Conservation (phyloP, 1,140 invertebrate genomes). For the Achroia grisella region DNA sequence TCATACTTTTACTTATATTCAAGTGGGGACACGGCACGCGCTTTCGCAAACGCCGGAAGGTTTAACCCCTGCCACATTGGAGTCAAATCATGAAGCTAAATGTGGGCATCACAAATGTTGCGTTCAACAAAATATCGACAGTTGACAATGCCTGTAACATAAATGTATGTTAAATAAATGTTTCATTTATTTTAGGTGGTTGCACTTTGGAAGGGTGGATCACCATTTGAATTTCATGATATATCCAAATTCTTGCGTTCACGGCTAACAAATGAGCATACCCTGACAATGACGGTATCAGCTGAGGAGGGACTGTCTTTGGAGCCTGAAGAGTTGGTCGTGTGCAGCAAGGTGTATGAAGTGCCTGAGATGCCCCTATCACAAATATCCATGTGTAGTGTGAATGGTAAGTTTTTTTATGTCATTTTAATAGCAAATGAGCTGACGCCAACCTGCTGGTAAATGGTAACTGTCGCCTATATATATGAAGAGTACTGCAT, state of each 20-base stretch:
- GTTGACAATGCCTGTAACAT: too few species aligned
- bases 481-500: too few species aligned
- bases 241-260: conserved; percentile 38
- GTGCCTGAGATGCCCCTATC: conserved; percentile 49
- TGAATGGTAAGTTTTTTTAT: conserved; percentile 30
- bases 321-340: conserved; percentile 46
- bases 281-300: conserved; percentile 38
- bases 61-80: too few species aligned
- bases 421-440: too few species aligned
- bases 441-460: too few species aligned
- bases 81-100: too few species aligned
- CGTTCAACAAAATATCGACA: too few species aligned
- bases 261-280: conserved; percentile 27
- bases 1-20: too few species aligned
- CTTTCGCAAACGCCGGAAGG: too few species aligned
- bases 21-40: too few species aligned
- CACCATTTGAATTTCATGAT: conserved; percentile 36
- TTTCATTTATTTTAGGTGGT: conserved; percentile 34
- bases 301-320: conserved; percentile 42
- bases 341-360: conserved; percentile 41
- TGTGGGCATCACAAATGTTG: too few species aligned
- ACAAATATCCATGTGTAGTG: conserved; percentile 47
- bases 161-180: neutral
- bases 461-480: too few species aligned
- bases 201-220: conserved; percentile 53